Evolutionary conservation across 2,888 invertebrate species (phyloP), one percentile per base, ranked within the genome.

Genomic region (Druceiella hillmani): DNA sequence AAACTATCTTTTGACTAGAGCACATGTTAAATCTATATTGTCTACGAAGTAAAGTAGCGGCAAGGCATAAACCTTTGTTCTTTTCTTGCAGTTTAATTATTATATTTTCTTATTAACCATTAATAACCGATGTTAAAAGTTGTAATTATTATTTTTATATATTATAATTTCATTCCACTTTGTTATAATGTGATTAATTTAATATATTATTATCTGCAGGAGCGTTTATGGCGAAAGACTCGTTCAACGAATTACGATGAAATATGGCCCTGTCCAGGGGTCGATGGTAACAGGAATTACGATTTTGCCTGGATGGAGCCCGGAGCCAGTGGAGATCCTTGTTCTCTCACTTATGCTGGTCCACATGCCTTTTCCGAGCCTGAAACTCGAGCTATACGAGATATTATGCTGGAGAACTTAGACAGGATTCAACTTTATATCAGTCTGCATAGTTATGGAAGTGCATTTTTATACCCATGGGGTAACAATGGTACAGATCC

Each of bases 281-380:
- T 79, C 0, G 88, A 89, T 54, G 78, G 78, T 1, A 88, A 88
- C 59, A 71, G 88, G 16, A 89, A 88, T 62, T 89, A 83, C 52
- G 84, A 75, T 40, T 78, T 76, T 50, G 61, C 79, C 45, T 87
- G 85, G 83, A 80, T 76, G 62, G 74, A 71, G 59, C 62, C 50
- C 41, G 72, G 60, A 1, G 59, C 57, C 5, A 69, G 67, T 38
- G 49, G 53, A 3, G 47, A 73, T 37, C 78, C 76, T 1, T 87
- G 87, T 57, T 52, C 65, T 3, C 74, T 80, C 3, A 75, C 70
- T 4, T 87, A 68, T 56, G 78, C 78, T 25, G 87, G 87, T 2
- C 67, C 74, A 1, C 46, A 55, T 1, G 53, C 81, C 1, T 82
- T 83, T 61, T 84, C 85, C 0, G 84, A 85, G 54, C 67, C 75